A percentile compares a stretch with the other conserved stretches of the same genome.
Evolutionary conservation across 2,888 invertebrate genomes (phyloP).

Genomic region (Macropis europaea): DNA sequence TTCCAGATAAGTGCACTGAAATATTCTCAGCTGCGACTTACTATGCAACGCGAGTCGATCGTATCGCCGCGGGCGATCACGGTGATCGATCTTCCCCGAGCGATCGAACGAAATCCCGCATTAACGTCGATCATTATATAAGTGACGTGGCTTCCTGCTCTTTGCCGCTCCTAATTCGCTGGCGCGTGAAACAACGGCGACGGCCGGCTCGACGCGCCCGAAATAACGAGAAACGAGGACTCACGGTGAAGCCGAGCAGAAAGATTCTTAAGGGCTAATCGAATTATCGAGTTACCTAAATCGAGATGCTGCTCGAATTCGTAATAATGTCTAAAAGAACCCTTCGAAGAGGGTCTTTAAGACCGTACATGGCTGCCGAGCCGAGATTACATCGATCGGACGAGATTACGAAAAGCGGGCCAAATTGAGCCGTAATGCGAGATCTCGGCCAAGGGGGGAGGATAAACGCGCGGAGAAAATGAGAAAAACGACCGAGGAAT

Average conservation of each 20-base stretch:
- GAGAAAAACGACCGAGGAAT: conserved; percentile 60
- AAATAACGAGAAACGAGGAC: background rate
- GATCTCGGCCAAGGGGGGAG: conserved; percentile 49
- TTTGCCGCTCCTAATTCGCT: background rate
- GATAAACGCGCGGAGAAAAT: conserved; percentile 61
- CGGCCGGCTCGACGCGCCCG: background rate
- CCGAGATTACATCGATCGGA: conserved; percentile 65
- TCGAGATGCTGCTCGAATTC: conserved; percentile 57
- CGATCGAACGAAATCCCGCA: conserved; percentile 11
- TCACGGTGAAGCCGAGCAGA: conserved; percentile 34
- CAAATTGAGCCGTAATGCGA: conserved; percentile 67
- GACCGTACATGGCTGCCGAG: conserved; percentile 54
- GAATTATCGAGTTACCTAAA: conserved; percentile 59
- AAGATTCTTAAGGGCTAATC: conserved; percentile 50
- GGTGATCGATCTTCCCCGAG: conserved; percentile 12
- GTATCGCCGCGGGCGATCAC: background rate
- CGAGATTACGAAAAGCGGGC: conserved; percentile 66
- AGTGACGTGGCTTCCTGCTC: background rate
- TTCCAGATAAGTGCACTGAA: background rate
- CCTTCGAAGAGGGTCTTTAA: conserved; percentile 49
- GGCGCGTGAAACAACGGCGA: background rate
- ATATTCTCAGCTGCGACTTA: conserved; percentile 27
- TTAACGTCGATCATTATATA: conserved; percentile 5
- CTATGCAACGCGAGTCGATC: conserved; percentile 33
- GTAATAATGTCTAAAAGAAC: conserved; percentile 54